phyloP scores from a whole-genome alignment of 2,888 invertebrate species.

The Pristionchus maxplancki region DNA sequence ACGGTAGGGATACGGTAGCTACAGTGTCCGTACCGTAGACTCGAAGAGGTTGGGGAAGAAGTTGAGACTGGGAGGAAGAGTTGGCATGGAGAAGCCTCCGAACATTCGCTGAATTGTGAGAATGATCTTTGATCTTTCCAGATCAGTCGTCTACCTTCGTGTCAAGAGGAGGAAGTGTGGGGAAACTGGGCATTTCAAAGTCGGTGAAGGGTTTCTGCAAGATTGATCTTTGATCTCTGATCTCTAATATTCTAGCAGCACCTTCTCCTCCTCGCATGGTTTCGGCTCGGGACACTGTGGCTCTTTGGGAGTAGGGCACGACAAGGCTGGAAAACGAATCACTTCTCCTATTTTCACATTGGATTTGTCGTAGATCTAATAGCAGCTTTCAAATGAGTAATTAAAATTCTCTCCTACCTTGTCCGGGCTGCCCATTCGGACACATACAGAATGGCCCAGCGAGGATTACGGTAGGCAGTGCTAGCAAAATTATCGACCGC shows the following conservation, averaged over 20 bases:
- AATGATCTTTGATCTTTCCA: background rate
- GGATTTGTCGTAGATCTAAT: background rate
- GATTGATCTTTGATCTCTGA: background rate
- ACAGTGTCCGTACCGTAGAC: background rate
- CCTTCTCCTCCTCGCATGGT: constrained; percentile 25
- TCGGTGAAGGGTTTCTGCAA: constrained; percentile 7
- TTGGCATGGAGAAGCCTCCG: constrained; percentile 29
- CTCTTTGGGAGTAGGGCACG: background rate
- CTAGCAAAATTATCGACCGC: constrained; percentile 14
- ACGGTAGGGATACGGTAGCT: background rate
- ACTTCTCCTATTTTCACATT: background rate
- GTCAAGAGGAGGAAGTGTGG: constrained; percentile 40
- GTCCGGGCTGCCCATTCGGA: constrained; percentile 42
- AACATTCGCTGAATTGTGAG: constrained; percentile 32
- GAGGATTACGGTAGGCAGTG: constrained; percentile 19
- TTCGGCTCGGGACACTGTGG: background rate
- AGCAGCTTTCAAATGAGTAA: background rate
- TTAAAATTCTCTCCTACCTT: constrained; percentile 30
- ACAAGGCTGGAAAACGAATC: background rate
- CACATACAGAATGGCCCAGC: constrained; percentile 50
- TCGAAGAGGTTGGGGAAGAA: constrained; percentile 51
- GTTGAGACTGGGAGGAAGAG: constrained; percentile 45
- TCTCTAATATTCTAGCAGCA: background rate
- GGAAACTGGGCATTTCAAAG: constrained; percentile 32
- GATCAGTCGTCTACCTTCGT: background rate